phyloP scores from a whole-genome alignment of 2,797 vertebrate species.

The Pelochelys cantorii region DNA sequence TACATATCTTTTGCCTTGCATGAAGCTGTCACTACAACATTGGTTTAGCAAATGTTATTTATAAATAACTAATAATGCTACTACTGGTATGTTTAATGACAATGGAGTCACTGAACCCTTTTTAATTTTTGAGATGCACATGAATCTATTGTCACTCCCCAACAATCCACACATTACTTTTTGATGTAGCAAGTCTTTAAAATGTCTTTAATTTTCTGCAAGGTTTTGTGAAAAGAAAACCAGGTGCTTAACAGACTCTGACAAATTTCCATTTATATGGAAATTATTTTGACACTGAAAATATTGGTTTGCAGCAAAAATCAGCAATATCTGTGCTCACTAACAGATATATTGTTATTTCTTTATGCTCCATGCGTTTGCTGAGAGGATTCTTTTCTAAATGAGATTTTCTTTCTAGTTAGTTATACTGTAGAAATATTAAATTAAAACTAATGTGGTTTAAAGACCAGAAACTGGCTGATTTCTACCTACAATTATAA shows the following conservation, averaged over 20 bases:
- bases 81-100: slow-evolving; percentile 1
- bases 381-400: neutral
- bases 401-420: neutral
- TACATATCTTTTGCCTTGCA: neutral
- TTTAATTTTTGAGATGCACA: neutral
- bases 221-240: neutral
- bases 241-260: neutral
- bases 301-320: neutral
- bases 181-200: neutral
- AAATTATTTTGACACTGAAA: slow-evolving; percentile 22
- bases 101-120: neutral
- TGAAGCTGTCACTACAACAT: neutral
- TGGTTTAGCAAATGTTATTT: neutral
- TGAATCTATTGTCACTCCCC: slow-evolving; percentile 6
- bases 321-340: neutral
- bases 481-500: neutral
- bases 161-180: neutral
- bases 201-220: neutral
- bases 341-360: neutral
- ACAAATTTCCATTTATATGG: neutral
- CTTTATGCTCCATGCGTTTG: neutral
- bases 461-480: neutral
- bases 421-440: neutral
- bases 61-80: neutral
- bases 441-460: neutral